phyloP scores from a whole-genome alignment of 2,888 invertebrate genomes.

The Mesochorus sp. region DNA sequence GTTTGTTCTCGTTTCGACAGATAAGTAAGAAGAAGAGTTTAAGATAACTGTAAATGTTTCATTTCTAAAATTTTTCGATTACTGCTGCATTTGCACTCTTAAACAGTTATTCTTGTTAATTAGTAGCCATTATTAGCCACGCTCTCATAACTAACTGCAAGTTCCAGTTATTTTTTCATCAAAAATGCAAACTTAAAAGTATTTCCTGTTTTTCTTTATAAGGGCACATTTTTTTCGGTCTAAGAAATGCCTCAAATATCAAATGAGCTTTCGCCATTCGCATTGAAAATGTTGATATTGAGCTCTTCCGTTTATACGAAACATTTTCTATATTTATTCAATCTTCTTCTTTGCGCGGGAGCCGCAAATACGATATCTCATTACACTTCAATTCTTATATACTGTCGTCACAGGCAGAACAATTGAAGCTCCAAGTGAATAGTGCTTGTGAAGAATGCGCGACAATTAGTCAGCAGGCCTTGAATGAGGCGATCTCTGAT shows the following conservation, averaged over 20 bases:
- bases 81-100: constrained; percentile 6
- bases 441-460: constrained; percentile 1
- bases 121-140: constrained; percentile 1
- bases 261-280: too few relatives aligned
- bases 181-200: too few relatives aligned
- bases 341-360: background rate
- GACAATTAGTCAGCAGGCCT: constrained; percentile 15
- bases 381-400: background rate
- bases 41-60: constrained; percentile 2
- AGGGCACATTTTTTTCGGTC: too few relatives aligned
- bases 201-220: too few relatives aligned
- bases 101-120: constrained; percentile 10
- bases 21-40: constrained; percentile 20
- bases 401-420: background rate
- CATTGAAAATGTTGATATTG: too few relatives aligned
- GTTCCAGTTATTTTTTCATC: too few relatives aligned
- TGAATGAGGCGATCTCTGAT: constrained; percentile 17
- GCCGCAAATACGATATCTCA: background rate
- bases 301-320: too few relatives aligned
- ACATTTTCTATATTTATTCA: background rate
- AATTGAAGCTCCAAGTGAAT: background rate
- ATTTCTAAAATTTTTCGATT: too few relatives aligned
- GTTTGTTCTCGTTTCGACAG: constrained; percentile 14
- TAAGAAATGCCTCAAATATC: too few relatives aligned
- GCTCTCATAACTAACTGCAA: too few relatives aligned